Base-by-base conservation (phyloP, 2,888 invertebrate genomes). In the Andrena praecox region DNA sequence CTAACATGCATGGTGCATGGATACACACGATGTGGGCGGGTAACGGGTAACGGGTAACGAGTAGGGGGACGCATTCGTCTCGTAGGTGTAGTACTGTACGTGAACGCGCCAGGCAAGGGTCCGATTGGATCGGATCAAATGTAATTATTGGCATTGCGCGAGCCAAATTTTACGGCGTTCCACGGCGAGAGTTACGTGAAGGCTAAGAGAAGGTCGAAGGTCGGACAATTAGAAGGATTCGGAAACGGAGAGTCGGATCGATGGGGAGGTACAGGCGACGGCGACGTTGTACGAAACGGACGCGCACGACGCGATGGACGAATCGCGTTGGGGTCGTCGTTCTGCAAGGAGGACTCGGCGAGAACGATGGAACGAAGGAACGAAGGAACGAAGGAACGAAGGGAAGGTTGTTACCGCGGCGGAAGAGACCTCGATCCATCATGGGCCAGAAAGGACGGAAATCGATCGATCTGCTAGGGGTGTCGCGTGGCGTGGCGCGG, bases 381-480 rank as follows among this genome's bases (percentile, higher is more conserved):
- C 42, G 73, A 66, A 69, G 62, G 62, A 67, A 73, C 42, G 73
- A 66, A 69, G 62, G 80, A 77, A 72, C 67, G 64, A 63, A 79
- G 82, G 66, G 76, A 82, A 78, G 83, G 77, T 73, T 75, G 87
- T 77, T 84, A 82, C 84, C 82, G 83, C 74, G 71, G 68, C 82
- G 87, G 87, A 87, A 87, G 84, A 85, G 83, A 71, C 80, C 80
- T 70, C 87, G 87, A 91, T 90, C 90, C 88, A 91, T 90, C 90
- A 91, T 81, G 85, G 69, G 75, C 83, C 68, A 87, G 82, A 86
- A 85, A 89, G 78, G 89, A 89, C 91, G 91, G 90, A 90, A 90
- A 91, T 91, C 90, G 90, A 91, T 91, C 91, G 90, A 90, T 91
- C 90, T 90, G 42, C 42, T 16, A 0, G 42, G 16, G 84, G 80